phyloP scores from a whole-genome alignment of 2,113 vertebrate species.

The Boulengeromyrus knoepffleri region DNA sequence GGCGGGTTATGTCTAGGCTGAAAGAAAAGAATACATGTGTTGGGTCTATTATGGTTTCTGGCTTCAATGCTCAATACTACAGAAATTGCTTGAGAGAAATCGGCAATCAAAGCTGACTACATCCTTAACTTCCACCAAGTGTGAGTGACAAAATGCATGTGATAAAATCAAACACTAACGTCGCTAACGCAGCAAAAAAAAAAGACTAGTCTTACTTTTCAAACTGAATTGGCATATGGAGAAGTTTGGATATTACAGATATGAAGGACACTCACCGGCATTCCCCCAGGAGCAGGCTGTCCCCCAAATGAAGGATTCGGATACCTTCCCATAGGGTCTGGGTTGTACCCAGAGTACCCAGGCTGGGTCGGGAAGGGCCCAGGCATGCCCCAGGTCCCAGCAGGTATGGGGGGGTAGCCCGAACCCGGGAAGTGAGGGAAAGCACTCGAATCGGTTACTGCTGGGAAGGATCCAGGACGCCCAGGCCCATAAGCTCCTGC shows the following conservation, averaged over 20 bases:
- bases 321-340: constrained; percentile 53
- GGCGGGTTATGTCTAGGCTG: constrained; percentile 64
- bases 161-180: not conserved
- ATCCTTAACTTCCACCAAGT: constrained; percentile 17
- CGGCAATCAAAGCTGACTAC: not conserved
- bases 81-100: not conserved
- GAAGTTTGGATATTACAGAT: not conserved
- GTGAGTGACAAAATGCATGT: constrained; percentile 6
- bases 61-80: constrained; percentile 19
- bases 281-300: constrained; percentile 53
- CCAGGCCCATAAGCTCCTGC: constrained; percentile 20
- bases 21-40: constrained; percentile 60
- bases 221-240: not conserved
- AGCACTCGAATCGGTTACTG: constrained; percentile 43
- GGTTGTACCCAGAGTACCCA: constrained; percentile 38
- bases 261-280: constrained; percentile 53
- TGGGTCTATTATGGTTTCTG: constrained; percentile 16
- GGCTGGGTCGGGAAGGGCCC: constrained; percentile 54
- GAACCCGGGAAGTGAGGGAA: constrained; percentile 51
- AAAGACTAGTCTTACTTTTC: not conserved
- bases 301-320: constrained; percentile 40
- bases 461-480: constrained; percentile 32
- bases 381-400: constrained; percentile 59
- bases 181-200: not conserved
- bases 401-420: constrained; percentile 56